A percentile compares a stretch with the other conserved stretches of the same genome.
phyloP scores from a whole-genome alignment of 2,888 invertebrate species.

The Ochlodes sylvanus region DNA sequence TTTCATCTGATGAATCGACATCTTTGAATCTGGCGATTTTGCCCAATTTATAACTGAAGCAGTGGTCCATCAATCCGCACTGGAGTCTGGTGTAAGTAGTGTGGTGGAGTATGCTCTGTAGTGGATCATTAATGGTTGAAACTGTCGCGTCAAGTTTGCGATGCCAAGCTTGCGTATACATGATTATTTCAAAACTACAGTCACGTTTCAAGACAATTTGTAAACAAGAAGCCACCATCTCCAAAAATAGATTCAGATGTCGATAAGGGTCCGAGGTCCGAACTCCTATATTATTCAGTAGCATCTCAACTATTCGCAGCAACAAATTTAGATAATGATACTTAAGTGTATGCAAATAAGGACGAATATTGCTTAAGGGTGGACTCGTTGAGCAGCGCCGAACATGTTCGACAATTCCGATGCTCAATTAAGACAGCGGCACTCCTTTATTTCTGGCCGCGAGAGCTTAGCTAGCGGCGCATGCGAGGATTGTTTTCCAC shows the following conservation, averaged over 20 bases:
- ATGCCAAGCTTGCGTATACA: no score
- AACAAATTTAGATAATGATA: not conserved
- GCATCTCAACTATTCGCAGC: not conserved
- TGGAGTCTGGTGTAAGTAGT: no score
- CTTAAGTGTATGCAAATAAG: conserved; percentile 20
- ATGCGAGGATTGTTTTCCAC: conserved; percentile 42
- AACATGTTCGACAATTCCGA: conserved; percentile 46
- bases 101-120: no score
- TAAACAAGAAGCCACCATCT: not conserved
- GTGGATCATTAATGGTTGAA: no score
- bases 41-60: no score
- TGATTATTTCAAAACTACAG: not conserved
- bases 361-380: conserved; percentile 2
- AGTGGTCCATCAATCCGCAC: no score
- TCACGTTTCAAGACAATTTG: not conserved
- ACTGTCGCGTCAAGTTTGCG: no score
- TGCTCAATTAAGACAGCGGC: conserved; percentile 65
- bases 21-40: no score
- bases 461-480: conserved; percentile 63
- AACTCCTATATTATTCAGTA: conserved; percentile 24
- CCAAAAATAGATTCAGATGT: conserved; percentile 16
- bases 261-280: conserved; percentile 19
- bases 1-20: no score
- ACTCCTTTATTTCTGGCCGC: conserved; percentile 72
- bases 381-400: conserved; percentile 14